These are phyloP conservation scores for Rhyzopertha dominica DNA, from an alignment of 1,140 invertebrate species.

Conservation along the genomic window DNA sequence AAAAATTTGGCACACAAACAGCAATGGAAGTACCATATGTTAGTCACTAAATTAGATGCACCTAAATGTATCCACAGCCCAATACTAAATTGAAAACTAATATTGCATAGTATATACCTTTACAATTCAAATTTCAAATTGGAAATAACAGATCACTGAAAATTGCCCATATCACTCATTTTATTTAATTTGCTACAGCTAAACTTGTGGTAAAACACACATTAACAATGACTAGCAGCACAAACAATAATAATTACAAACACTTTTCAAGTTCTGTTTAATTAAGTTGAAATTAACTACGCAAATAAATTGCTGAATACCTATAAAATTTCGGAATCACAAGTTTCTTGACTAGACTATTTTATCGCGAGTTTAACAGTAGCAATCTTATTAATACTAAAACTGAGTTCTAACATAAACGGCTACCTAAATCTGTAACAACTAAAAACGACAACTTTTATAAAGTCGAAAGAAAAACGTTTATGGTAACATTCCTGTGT, in stretches of 20 bases:
- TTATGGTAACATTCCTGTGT: no score
- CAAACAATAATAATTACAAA: conserved; percentile 5
- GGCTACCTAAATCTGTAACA: conserved; percentile 9
- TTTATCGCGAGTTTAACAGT: no score
- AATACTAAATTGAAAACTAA: conserved; percentile 26
- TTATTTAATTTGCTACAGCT: conserved; percentile 17
- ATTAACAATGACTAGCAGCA: conserved; percentile 15
- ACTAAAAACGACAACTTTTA: conserved; percentile 17
- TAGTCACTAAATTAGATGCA: conserved; percentile 23
- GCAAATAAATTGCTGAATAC: background rate
- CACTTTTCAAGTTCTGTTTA: conserved; percentile 13
- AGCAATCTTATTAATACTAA: background rate
- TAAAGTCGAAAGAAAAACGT: conserved; percentile 17
- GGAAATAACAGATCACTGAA: conserved; percentile 26
- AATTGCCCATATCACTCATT: conserved; percentile 38
- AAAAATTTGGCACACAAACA: conserved; percentile 36
- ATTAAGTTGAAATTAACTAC: conserved; percentile 18
- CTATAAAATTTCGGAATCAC: background rate
- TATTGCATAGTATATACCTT: conserved; percentile 26
- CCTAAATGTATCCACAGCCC: conserved; percentile 35
- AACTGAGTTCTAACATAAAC: conserved; percentile 10
- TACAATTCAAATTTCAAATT: no score
- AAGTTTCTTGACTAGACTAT: no score
- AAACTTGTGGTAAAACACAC: conserved; percentile 15
- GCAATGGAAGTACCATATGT: conserved; percentile 19